Base-by-base conservation (phyloP, 2,797 vertebrate species). In the Sparus aurata region DNA sequence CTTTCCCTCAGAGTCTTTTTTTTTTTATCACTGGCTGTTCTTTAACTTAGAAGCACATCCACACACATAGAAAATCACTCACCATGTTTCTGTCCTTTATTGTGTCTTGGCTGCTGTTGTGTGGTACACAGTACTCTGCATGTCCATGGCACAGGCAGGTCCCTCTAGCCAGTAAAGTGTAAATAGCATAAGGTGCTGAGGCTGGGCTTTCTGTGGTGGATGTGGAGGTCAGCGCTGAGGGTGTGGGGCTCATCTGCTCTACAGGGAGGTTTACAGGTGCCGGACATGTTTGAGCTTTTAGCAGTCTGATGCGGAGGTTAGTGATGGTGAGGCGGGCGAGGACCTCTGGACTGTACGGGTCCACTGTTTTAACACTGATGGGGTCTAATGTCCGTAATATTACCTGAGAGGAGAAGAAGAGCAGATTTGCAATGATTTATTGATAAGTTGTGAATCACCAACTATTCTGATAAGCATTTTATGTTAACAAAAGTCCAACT, bases 61-160 rank as follows among this genome's bases (percentile, higher is more conserved):
- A 34, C 17, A 59, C 23, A 55, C 38, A 58, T 4, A 55, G 34
- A 70, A 49, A 58, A 67, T 22, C 47, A 58, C 93, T 89, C 80
- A 95, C 95, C 91, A 73, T 74, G 71, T 82, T 82, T 61, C 73
- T 84, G 53, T 87, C 69, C 61, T 81, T 79, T 1, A 16, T 68
- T 15, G 82, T 53, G 13, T 83, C 86, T 25, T 62, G 70, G 53
- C 76, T 86, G 67, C 41, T 71, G 75, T 89, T 87, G 79, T 81
- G 43, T 23, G 92, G 83, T 70, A 94, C 83, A 2, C 97, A 98
- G 18, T 94, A 76, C 82, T 97, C 96, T 3, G 97, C 97, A 0
- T 98, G 97, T 5, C 97, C 97, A 0, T 98, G 96, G 76, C 97
- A 98, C 78, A 97, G 94, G 82, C 97, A 98, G 65, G 96, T 97